These are phyloP conservation scores for Ptychoptera contaminata DNA, from an alignment of 2,888 invertebrate species.

Conservation along the genomic window DNA sequence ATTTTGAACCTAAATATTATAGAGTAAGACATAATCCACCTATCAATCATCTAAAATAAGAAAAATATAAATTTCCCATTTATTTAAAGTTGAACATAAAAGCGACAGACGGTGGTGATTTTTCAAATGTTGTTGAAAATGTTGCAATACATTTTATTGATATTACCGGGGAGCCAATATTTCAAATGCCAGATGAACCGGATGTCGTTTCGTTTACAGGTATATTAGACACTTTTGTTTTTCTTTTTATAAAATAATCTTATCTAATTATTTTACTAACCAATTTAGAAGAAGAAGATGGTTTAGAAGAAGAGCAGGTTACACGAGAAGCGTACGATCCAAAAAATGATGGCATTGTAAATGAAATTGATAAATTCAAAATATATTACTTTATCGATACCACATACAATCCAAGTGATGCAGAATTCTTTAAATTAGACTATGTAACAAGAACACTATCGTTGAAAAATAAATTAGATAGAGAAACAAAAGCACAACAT, in stretches of 20 bases:
- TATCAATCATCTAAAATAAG: background rate
- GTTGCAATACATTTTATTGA: too few species aligned
- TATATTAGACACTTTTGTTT: background rate
- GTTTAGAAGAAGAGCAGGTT: slow-evolving; percentile 23
- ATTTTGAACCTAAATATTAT: slow-evolving; percentile 12
- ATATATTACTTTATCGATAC: slow-evolving; percentile 35
- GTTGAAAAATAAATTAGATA: slow-evolving; percentile 30
- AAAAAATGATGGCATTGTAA: slow-evolving; percentile 31
- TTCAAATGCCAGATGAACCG: slow-evolving; percentile 1
- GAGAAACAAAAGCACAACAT: slow-evolving; percentile 27
- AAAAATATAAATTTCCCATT: background rate
- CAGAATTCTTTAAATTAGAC: slow-evolving; percentile 21
- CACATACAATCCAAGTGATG: slow-evolving; percentile 15
- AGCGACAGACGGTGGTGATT: slow-evolving; percentile 32
- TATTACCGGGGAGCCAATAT: slow-evolving; percentile 1
- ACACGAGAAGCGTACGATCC: slow-evolving; percentile 31
- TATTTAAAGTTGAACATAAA: slow-evolving; percentile 31
- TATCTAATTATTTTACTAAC: background rate
- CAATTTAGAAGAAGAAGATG: slow-evolving; percentile 28
- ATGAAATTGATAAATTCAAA: slow-evolving; percentile 24
- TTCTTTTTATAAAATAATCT: slow-evolving; percentile 1
- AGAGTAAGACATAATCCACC: slow-evolving; percentile 10
- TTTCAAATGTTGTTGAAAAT: too few species aligned
- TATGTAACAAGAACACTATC: slow-evolving; percentile 24
- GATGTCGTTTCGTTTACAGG: slow-evolving; percentile 4